phyloP scores from a whole-genome alignment of 2,797 vertebrate genomes.

The Sebastes aleutianus region DNA sequence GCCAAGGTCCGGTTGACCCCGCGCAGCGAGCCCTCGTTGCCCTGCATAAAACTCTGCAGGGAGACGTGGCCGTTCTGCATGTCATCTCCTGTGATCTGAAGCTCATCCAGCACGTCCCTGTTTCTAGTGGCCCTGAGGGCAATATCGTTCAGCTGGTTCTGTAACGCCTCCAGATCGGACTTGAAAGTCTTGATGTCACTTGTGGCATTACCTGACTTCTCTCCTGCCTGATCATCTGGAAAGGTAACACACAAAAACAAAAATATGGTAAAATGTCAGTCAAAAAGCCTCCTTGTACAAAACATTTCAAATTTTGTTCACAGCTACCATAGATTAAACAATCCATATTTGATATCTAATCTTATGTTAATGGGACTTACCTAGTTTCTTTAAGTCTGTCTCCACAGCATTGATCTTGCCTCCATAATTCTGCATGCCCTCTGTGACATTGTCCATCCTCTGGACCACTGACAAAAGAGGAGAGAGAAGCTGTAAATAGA shows the following conservation, averaged over 20 bases:
- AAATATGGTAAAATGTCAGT: background rate
- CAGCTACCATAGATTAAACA: background rate
- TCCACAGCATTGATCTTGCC: slow-evolving; percentile 92
- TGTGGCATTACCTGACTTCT: slow-evolving; percentile 90
- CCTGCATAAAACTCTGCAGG: slow-evolving; percentile 88
- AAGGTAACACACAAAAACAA: background rate
- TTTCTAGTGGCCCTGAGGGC: slow-evolving; percentile 87
- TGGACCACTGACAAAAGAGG: slow-evolving; percentile 87
- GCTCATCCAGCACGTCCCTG: slow-evolving; percentile 88
- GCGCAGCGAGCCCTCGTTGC: slow-evolving; percentile 89
- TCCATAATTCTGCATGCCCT: slow-evolving; percentile 91
- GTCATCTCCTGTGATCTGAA: slow-evolving; percentile 86
- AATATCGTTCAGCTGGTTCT: slow-evolving; percentile 89
- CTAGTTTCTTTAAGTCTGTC: slow-evolving; percentile 91
- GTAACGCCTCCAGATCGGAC: slow-evolving; percentile 87
- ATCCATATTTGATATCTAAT: background rate
- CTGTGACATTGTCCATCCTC: slow-evolving; percentile 95
- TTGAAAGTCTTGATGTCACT: slow-evolving; percentile 91
- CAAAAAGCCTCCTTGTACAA: background rate
- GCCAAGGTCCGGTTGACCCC: slow-evolving; percentile 92
- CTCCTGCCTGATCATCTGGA: slow-evolving; percentile 88
- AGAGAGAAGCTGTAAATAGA: background rate
- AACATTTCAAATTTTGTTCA: background rate
- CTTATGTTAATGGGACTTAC: slow-evolving; percentile 72
- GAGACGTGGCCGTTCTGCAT: slow-evolving; percentile 88